Base-by-base conservation (phyloP, 2,797 vertebrate genomes). In the Clarias pachynema region DNA sequence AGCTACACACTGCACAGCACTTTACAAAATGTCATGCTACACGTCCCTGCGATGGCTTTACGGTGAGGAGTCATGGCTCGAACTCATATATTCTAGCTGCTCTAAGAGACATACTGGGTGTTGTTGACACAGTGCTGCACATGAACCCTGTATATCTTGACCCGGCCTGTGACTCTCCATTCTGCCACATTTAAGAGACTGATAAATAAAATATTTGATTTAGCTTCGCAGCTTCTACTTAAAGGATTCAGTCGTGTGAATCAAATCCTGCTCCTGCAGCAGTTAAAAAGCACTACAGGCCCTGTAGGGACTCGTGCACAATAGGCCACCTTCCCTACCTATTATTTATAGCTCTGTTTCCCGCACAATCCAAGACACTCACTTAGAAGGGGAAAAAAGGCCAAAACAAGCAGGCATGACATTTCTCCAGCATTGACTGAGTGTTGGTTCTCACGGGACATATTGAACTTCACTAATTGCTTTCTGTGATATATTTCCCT, bases 181-280 rank as follows among this genome's bases (percentile, higher is more conserved):
- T 86, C 72, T 81, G 70, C 75, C 63, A 84, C 65, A 88, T 87
- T 90, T 82, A 87, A 78, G 31, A 74, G 65, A 40, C 65, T 86
- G 82, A 87, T 88, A 90, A 89, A 89, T 89, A 88, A 88, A 90
- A 90, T 57, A 89, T 88, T 89, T 89, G 89, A 89, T 88, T 89
- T 89, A 88, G 84, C 82, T 84, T 85, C 74, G 84, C 87, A 57
- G 74, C 84, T 70, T 16, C 84, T 88, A 74, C 82, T 87, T 90
- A 88, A 88, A 84, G 84, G 84, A 88, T 85, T 81, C 72, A 18
- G 65, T 63, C 53, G 49, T 81, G 75, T 87, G 87, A 85, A 87
- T 90, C 86, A 86, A 85, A 88, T 88, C 78, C 83, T 75, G 79
- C 79, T 86, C 78, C 82, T 83, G 49, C 65, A 44, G 70, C 80